Base-by-base conservation (phyloP, 2,797 vertebrate species). In the Brachyalestes nurse region DNA sequence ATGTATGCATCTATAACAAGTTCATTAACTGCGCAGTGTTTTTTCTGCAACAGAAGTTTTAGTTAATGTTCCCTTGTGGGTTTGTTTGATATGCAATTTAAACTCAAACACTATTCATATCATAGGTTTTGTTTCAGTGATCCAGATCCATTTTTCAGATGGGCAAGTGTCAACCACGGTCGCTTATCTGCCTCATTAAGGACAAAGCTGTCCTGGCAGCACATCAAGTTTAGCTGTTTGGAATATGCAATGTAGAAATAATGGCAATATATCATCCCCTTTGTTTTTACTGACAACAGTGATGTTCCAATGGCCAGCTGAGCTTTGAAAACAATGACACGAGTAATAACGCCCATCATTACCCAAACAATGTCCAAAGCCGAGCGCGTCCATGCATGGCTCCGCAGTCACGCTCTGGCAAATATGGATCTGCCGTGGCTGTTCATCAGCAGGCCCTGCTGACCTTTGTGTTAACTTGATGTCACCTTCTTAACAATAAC, bases 261-360 rank as follows among this genome's bases (percentile, higher is more conserved):
- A 83, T 82, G 60, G 28, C 77, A 81, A 85, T 75, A 73, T 80
- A 72, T 75, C 70, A 64, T 60, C 9, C 57, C 57, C 51, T 85
- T 79, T 83, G 70, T 84, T 81, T 81, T 73, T 45, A 67, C 78
- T 72, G 67, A 78, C 80, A 80, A n/a, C 74, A 60, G 72, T 64
- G 76, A 84, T 83, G 82, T 81, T 86, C 80, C 82, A 78, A 47
- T 65, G 62, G 67, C 72, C 81, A 87, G 81, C 76, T 86, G 86
- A 17, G 65, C 69, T 78, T 83, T 25, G 62, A 9, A 55, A 79
- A 79, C 74, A 40, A 82, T 78, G 81, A 75, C 66, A 67, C 71
- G 82, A 86, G 81, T 75, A 86, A 84, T 81, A 81, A 74, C 7
- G 21, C n/a, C 72, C 51, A 77, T 84, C 77, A 82, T 85, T 78